Percentiles rank a stretch among this genome's conserved stretches.
phyloP scores from a whole-genome alignment of 2,888 invertebrate genomes.

The Dasysyrphus tricinctus region DNA sequence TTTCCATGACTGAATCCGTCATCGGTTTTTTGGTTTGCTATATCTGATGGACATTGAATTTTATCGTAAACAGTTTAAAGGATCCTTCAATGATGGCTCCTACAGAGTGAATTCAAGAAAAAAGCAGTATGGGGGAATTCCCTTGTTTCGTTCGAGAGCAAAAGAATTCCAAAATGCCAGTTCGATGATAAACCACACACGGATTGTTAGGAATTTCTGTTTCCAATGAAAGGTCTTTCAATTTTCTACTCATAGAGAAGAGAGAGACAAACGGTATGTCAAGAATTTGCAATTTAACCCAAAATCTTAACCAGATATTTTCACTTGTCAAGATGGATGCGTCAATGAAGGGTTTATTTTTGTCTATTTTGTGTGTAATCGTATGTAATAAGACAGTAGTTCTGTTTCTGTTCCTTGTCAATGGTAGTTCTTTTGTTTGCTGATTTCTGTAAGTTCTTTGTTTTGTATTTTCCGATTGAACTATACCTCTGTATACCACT shows the following conservation, averaged over 20 bases:
- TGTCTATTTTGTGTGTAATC: background rate
- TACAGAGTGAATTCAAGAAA: background rate
- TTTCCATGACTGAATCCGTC: constrained; percentile 67
- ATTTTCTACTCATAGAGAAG: constrained; percentile 11
- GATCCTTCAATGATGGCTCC: background rate
- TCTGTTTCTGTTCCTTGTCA: no score
- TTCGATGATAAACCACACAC: constrained; percentile 70
- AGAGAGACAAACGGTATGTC: constrained; percentile 14
- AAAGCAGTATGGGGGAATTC: background rate
- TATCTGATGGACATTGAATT: constrained; percentile 68
- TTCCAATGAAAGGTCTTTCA: constrained; percentile 46
- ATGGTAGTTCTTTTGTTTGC: background rate
- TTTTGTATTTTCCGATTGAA: background rate
- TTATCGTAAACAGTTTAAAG: constrained; percentile 62
- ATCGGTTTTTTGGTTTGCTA: constrained; percentile 55
- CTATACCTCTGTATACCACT: no score
- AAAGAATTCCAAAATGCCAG: constrained; percentile 63
- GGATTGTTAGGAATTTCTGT: constrained; percentile 61
- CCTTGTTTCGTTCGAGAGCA: constrained; percentile 1
- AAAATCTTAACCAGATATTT: constrained; percentile 45
- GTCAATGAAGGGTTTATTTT: constrained; percentile 27
- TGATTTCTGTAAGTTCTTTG: constrained; percentile 5
- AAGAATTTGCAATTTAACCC: constrained; percentile 66
- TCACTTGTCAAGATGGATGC: constrained; percentile 10
- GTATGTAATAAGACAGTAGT: background rate